Conservation (phyloP, 1,140 invertebrate genomes). For the Zaprionus ghesquierei region DNA sequence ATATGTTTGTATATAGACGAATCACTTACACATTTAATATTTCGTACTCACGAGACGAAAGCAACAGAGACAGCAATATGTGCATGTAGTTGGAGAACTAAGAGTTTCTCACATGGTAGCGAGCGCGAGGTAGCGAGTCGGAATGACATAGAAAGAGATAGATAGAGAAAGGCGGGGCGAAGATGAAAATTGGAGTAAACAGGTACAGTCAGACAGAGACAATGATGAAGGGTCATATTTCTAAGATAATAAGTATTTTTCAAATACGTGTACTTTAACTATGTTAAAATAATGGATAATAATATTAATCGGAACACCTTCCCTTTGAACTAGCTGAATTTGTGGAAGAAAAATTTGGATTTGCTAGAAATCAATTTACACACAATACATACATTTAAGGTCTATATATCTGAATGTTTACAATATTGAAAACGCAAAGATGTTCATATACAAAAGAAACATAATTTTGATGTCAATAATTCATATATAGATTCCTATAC, state of each 20-base stretch:
- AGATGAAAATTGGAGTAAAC: background rate
- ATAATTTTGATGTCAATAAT: background rate
- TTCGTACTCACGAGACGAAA: conserved; percentile 9
- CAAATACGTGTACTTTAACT: background rate
- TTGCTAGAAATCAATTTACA: background rate
- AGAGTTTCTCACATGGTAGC: too few species aligned
- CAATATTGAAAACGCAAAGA: background rate
- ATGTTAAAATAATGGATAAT: background rate
- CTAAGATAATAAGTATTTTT: conserved; percentile 23
- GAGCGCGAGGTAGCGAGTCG: background rate
- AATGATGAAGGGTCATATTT: background rate
- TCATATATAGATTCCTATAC: conserved; percentile 1
- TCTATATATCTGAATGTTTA: background rate
- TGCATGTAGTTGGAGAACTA: too few species aligned
- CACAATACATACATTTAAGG: conserved; percentile 1
- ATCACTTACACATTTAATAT: background rate
- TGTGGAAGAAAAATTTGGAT: background rate
- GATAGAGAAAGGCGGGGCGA: background rate
- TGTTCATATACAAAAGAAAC: background rate
- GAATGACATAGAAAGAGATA: conserved; percentile 4
- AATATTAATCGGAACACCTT: background rate
- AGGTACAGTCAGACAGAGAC: conserved; percentile 29
- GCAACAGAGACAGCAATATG: conserved; percentile 1
- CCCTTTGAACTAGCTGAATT: background rate
- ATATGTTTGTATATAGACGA: conserved; percentile 12